Percentiles rank a stretch among this genome's conserved stretches.
These are phyloP conservation scores for Pteromalus puparum DNA, from an alignment of 1,140 invertebrate genomes.

Conservation along the genomic window DNA sequence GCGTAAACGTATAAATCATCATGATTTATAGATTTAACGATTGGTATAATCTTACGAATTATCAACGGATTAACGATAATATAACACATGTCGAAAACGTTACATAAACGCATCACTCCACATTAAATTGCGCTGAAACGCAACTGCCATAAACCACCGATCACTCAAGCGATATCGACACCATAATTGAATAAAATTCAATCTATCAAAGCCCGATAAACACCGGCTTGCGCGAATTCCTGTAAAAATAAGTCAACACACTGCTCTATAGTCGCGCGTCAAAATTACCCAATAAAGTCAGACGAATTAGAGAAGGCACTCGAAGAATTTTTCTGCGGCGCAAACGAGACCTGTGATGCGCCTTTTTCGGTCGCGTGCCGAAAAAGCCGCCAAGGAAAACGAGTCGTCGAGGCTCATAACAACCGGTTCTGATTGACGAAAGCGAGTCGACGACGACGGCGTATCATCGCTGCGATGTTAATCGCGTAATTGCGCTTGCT, in stretches of 20 bases:
- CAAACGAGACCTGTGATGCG: not conserved
- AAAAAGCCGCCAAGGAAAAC: slow-evolving; percentile 39
- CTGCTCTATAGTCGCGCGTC: too few relatives aligned
- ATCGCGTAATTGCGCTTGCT: slow-evolving; percentile 4
- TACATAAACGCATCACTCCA: not conserved
- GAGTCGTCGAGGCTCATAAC: not conserved
- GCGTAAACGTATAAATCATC: too few relatives aligned
- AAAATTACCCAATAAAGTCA: not conserved
- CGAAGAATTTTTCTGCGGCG: not conserved
- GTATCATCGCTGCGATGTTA: slow-evolving; percentile 21
- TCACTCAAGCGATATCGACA: not conserved
- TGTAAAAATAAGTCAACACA: not conserved
- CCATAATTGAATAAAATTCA: not conserved
- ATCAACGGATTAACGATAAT: not conserved
- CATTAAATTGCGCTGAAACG: not conserved
- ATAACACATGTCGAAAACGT: not conserved
- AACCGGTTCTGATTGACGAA: slow-evolving; percentile 31
- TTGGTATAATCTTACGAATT: not conserved
- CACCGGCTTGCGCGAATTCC: not conserved
- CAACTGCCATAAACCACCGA: not conserved
- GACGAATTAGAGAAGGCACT: not conserved
- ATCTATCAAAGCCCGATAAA: not conserved
- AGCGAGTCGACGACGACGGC: not conserved
- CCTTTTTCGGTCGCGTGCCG: slow-evolving; percentile 2
- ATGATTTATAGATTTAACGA: not conserved